Evolutionary conservation across 2,888 invertebrate genomes (phyloP).

Genomic region (Conus canariensis): DNA sequence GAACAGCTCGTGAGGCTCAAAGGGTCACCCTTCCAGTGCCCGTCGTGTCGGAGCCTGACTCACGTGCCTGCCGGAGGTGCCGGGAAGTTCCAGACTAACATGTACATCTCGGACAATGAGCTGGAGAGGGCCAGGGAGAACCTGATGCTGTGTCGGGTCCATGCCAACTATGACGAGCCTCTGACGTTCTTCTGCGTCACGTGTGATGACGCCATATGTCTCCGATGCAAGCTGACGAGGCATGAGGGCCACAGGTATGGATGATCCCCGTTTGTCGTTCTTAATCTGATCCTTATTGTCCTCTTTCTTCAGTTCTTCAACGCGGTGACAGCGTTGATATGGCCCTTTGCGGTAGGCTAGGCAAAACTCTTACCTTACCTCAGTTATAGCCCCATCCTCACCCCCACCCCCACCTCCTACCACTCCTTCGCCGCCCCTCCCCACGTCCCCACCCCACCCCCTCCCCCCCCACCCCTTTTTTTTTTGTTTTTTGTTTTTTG

Average conservation of each 20-base stretch:
- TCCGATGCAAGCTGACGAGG: slow-evolving; percentile 28
- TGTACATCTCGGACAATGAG: slow-evolving; percentile 28
- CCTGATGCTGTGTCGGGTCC: not conserved
- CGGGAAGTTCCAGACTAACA: slow-evolving; percentile 13
- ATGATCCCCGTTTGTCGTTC: not conserved
- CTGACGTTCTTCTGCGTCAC: not conserved
- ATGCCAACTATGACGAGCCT: not conserved
- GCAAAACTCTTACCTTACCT: too few species aligned
- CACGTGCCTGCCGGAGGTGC: not conserved
- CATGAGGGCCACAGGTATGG: slow-evolving; percentile 18
- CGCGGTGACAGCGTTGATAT: too few species aligned
- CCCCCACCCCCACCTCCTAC: too few species aligned
- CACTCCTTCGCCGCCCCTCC: not conserved
- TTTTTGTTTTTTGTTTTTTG: too few species aligned
- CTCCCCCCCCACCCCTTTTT: not conserved
- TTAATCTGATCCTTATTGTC: not conserved
- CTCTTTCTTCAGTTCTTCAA: not conserved
- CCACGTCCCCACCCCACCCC: not conserved
- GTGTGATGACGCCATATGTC: slow-evolving; percentile 15
- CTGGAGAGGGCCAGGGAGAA: not conserved
- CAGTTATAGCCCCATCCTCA: too few species aligned
- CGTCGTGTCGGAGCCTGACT: slow-evolving; percentile 7
- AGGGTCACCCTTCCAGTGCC: slow-evolving; percentile 9
- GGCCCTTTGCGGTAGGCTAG: too few species aligned
- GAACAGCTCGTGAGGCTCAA: not conserved